These are phyloP conservation scores for Eristalis intricaria DNA, from an alignment of 2,888 invertebrate genomes.

Conservation along the genomic window DNA sequence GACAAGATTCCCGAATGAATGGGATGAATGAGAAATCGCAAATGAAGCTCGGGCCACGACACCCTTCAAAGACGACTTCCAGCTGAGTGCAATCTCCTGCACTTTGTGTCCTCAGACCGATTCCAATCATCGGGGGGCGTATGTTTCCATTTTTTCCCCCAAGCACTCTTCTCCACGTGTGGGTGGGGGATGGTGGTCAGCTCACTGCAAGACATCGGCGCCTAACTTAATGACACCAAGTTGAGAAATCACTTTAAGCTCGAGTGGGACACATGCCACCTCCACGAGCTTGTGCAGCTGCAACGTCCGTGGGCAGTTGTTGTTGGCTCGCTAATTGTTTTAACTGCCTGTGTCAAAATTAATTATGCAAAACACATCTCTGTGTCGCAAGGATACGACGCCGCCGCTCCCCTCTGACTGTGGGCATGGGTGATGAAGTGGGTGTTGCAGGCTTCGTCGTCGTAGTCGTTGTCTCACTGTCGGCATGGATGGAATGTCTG, in stretches of 20 bases:
- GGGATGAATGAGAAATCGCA: conserved; percentile 44
- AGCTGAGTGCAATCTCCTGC: conserved; percentile 26
- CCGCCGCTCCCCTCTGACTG: not conserved
- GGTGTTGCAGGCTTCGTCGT: conserved; percentile 7
- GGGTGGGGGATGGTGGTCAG: not conserved
- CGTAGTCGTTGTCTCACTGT: conserved; percentile 10
- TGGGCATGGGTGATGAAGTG: not conserved
- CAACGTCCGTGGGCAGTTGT: conserved; percentile 34
- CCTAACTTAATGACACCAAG: conserved; percentile 33
- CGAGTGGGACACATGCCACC: not conserved
- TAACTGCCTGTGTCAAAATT: conserved; percentile 52
- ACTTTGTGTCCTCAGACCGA: conserved; percentile 28
- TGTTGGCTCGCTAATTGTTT: conserved; percentile 66
- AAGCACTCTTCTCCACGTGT: conserved; percentile 10
- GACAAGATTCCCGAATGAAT: conserved; percentile 2
- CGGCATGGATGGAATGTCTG: not conserved
- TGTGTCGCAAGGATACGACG: conserved; percentile 36
- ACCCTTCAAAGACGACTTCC: conserved; percentile 13
- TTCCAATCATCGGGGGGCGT: conserved; percentile 17
- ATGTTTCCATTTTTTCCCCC: conserved; percentile 3
- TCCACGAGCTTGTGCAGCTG: not conserved
- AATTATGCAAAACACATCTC: conserved; percentile 68
- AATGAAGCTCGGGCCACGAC: conserved; percentile 9
- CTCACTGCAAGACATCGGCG: not conserved
- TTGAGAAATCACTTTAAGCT: conserved; percentile 28